A percentile compares a stretch with the other conserved stretches of the same genome.
These are phyloP conservation scores for Zoanthus solanderi DNA, from an alignment of 92 coral and sea anemone genomes.

Conservation along the genomic window DNA sequence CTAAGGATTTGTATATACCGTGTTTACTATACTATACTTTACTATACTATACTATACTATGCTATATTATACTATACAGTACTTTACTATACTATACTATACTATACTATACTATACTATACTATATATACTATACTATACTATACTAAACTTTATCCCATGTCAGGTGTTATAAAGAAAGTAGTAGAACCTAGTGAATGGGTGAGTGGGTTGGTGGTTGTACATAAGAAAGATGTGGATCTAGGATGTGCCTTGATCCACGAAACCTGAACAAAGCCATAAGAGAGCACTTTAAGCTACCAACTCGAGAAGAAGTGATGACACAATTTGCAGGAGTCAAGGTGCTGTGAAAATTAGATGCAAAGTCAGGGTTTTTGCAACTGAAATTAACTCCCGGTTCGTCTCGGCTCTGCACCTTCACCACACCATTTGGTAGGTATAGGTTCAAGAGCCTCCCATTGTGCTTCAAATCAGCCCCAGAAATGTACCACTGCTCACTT, in stretches of 20 bases:
- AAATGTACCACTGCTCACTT: constrained; percentile 43
- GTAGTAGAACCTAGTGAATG: constrained; percentile 34
- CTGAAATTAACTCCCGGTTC: constrained; percentile 18
- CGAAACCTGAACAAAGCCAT: constrained; percentile 30
- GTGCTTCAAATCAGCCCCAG: constrained; percentile 38
- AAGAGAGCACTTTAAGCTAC: constrained; percentile 48
- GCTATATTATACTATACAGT: too few species aligned
- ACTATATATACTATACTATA: too few species aligned
- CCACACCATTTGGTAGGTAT: constrained; percentile 54
- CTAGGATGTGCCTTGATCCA: constrained; percentile 8
- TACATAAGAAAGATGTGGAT: constrained; percentile 17
- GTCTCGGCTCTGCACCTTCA: constrained; percentile 28
- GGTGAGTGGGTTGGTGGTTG: constrained; percentile 38
- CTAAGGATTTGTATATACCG: too few species aligned
- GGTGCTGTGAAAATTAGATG: constrained; percentile 50
- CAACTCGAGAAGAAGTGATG: constrained; percentile 46
- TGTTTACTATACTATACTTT: too few species aligned
- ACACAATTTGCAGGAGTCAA: constrained; percentile 52
- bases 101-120: too few species aligned
- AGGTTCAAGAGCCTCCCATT: constrained; percentile 42
- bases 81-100: too few species aligned
- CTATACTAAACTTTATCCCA: too few species aligned
- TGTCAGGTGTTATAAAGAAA: neutral
- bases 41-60: too few species aligned
- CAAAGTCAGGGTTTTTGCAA: constrained; percentile 52